phyloP scores from a whole-genome alignment of 2,797 vertebrate genomes.

The Cryptoprocta ferox region DNA sequence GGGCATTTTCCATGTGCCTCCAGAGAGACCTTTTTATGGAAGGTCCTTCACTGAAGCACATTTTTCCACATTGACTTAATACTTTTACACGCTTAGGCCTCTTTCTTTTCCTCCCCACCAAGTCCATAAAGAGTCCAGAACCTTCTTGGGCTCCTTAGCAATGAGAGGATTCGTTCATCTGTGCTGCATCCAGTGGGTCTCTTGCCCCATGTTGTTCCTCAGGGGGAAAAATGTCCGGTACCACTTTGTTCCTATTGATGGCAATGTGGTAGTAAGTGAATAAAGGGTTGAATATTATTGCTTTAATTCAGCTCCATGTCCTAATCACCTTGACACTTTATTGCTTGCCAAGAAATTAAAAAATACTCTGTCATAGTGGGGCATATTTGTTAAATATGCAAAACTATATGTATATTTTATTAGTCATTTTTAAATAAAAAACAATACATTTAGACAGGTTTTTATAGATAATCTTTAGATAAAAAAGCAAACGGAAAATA shows the following conservation, averaged over 20 bases:
- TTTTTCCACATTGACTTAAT: too few species aligned
- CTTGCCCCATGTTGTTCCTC: too few species aligned
- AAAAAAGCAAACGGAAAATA: not conserved
- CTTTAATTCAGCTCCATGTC: not conserved
- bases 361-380: not conserved
- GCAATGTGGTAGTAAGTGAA: not conserved
- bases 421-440: not conserved
- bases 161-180: not conserved
- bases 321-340: not conserved
- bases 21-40: not conserved
- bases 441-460: not conserved
- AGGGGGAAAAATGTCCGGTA: not conserved
- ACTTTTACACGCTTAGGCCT: not conserved
- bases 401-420: not conserved
- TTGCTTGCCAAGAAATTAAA: not conserved
- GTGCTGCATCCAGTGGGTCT: not conserved
- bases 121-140: not conserved
- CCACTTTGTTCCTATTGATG: not conserved
- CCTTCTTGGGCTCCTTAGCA: not conserved
- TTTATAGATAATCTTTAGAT: not conserved
- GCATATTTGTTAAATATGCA: not conserved
- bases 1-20: fast-evolving
- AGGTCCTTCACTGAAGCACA: not conserved
- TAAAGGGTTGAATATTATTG: not conserved
- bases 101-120: not conserved